Base-by-base conservation (phyloP, 2,888 invertebrate genomes). In the Abrostola tripartita region DNA sequence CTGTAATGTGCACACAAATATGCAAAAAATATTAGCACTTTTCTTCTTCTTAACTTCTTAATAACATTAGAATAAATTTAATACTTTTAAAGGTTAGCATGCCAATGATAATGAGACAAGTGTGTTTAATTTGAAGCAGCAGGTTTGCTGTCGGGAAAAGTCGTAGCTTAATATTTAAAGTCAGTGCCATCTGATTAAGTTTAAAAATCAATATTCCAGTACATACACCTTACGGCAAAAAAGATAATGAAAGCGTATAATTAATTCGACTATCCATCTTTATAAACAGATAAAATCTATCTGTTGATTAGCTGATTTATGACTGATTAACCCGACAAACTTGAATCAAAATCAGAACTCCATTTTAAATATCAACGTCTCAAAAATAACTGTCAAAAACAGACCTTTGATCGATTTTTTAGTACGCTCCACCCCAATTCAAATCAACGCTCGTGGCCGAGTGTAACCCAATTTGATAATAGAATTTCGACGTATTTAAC, bases 381-480 rank as follows among this genome's bases (percentile, higher is more conserved):
- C n/a, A 41, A 41, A 41, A 11, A n/a, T 11, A 5, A n/a, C 11
- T 41, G 11, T 41, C 10, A 41, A 41, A 68, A 56, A 41, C 42
- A 38, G 55, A 53, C 50, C 42, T 9, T 60, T 7, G 52, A 64
- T 50, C 52, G 44, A 36, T 57, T 59, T 68, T 62, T 55, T 61
- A 52, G 61, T 24, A 4, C 12, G 10, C 47, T 56, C 37, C 55
- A 71, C 14, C 41, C 66, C 37, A 60, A 70, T 79, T 76, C 65
- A 71, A 78, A 73, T 79, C 68, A 65, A 67, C 70, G 55, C 55
- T 60, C 47, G 47, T 67, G 71, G 68, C 52, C 67, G 55, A 62
- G 12, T 71, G 65, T 68, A 79, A 79, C 66, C 59, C 63, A 67
- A 75, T 77, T 79, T 79, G 63, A 75, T 77, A 79, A 79, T 79